Percentiles rank a stretch among this genome's conserved stretches.
Evolutionary conservation across 2,797 vertebrate genomes (phyloP).

Genomic region (Bufotes viridis): DNA sequence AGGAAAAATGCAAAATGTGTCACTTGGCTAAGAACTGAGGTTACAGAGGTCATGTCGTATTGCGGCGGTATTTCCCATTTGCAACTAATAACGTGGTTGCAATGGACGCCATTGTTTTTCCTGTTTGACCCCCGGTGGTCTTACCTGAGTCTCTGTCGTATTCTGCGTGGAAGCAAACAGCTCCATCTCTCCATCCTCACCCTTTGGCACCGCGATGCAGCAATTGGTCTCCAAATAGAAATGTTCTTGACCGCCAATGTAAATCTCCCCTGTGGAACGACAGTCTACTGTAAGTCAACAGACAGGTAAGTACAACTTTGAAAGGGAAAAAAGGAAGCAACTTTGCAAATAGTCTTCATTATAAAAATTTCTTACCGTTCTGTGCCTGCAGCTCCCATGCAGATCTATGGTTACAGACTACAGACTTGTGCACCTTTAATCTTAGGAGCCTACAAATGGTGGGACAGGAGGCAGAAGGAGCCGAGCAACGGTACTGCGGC

Average conservation of each 20-base stretch:
- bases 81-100: background rate
- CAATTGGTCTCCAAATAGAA: constrained; percentile 95
- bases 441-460: too few relatives aligned
- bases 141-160: constrained; percentile 81
- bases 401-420: too few relatives aligned
- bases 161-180: constrained; percentile 90
- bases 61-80: background rate
- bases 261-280: constrained; percentile 81
- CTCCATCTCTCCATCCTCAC: constrained; percentile 93
- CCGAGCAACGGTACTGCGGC: too few relatives aligned
- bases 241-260: constrained; percentile 94
- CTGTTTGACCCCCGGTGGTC: background rate
- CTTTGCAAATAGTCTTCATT: too few relatives aligned
- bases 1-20: background rate
- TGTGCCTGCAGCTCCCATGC: too few relatives aligned
- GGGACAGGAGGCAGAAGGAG: too few relatives aligned
- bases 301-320: too few relatives aligned
- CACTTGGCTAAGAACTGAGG: background rate
- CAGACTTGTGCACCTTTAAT: too few relatives aligned
- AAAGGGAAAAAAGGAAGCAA: too few relatives aligned
- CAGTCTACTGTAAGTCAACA: background rate
- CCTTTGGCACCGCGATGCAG: constrained; percentile 86
- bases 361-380: too few relatives aligned
- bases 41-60: background rate
- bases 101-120: background rate